Conservation (phyloP, 2,888 invertebrate species). For the Perithous albicinctus region DNA sequence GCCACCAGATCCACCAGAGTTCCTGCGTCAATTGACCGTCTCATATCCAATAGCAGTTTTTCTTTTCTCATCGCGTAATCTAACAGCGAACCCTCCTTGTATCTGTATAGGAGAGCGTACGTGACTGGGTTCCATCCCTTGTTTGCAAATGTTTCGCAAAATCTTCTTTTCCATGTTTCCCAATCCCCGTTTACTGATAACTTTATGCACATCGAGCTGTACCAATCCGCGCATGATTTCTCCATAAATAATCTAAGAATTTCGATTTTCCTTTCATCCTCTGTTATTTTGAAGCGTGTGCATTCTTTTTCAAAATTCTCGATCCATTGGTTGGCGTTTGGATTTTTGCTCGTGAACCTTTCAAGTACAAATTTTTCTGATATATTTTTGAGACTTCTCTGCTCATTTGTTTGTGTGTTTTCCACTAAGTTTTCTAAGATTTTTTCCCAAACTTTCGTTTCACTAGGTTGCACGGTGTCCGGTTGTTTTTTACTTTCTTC, state of each 20-base stretch:
- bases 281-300: neutral
- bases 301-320: too few relatives aligned
- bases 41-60: slow-evolving; percentile 20
- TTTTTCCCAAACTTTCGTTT: too few relatives aligned
- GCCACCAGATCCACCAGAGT: slow-evolving; percentile 29
- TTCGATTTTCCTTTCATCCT: slow-evolving; percentile 19
- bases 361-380: slow-evolving; percentile 52
- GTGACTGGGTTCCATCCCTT: slow-evolving; percentile 28
- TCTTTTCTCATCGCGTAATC: slow-evolving; percentile 37
- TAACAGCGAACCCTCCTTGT: slow-evolving; percentile 4
- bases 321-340: slow-evolving; percentile 55
- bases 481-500: neutral
- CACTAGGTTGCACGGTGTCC: neutral
- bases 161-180: slow-evolving; percentile 10
- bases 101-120: slow-evolving; percentile 24
- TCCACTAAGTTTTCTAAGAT: too few relatives aligned
- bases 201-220: slow-evolving; percentile 32
- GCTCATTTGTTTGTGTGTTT: too few relatives aligned
- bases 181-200: slow-evolving; percentile 7
- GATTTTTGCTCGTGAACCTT: slow-evolving; percentile 48
- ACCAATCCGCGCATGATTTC: slow-evolving; percentile 14
- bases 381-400: too few relatives aligned
- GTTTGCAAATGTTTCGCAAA: slow-evolving; percentile 19
- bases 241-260: slow-evolving; percentile 21
- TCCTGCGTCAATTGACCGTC: slow-evolving; percentile 20